A percentile compares a stretch with the other conserved stretches of the same genome.
These are phyloP conservation scores for Drosophila subsilvestris DNA, from an alignment of 2,888 invertebrate species.

Conservation along the genomic window DNA sequence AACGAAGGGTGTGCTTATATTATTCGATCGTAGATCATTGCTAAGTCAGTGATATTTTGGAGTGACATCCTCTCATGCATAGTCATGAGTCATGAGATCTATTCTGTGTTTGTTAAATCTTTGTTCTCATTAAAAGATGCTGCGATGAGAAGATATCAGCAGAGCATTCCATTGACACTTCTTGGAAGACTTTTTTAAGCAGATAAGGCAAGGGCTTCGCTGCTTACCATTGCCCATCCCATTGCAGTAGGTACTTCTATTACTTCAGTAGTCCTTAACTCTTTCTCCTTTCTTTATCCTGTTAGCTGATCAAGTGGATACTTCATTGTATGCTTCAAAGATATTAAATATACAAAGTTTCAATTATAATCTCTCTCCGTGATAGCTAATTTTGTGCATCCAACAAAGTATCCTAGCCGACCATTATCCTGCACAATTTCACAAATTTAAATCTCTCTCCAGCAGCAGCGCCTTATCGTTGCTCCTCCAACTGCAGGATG, in stretches of 20 bases:
- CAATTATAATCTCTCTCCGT: neutral
- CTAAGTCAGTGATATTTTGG: conserved; percentile 12
- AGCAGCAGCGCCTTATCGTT: neutral
- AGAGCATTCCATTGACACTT: conserved; percentile 36
- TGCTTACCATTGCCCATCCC: no score
- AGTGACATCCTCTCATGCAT: neutral
- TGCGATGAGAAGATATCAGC: neutral
- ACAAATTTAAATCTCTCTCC: neutral
- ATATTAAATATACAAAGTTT: neutral
- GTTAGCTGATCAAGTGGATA: neutral
- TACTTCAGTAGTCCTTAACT: no score
- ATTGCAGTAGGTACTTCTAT: neutral
- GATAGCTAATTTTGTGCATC: neutral
- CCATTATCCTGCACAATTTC: conserved; percentile 21
- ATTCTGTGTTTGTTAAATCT: conserved; percentile 3
- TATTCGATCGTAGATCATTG: neutral
- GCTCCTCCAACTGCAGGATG: neutral
- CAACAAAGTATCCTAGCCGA: conserved; percentile 28
- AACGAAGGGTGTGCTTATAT: conserved; percentile 1
- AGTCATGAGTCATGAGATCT: neutral
- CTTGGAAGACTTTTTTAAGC: conserved; percentile 16
- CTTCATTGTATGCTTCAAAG: no score
- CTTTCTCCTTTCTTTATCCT: neutral
- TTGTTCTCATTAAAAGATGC: conserved; percentile 13
- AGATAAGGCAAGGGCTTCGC: no score